Conservation (phyloP, 1,140 invertebrate genomes). For the Linepithema humile region DNA sequence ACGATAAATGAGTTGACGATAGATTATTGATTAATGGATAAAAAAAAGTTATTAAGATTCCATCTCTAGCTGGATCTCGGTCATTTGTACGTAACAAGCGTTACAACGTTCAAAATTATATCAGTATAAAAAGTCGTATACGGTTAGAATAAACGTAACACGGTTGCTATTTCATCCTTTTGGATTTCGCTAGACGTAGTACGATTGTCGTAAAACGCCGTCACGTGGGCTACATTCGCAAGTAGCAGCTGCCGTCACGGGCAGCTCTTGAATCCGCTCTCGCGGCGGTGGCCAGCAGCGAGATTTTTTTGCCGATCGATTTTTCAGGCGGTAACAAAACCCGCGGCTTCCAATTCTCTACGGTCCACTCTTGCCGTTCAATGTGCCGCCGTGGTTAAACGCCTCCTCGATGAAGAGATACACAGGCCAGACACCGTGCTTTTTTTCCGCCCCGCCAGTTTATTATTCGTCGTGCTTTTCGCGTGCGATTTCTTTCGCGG, state of each 20-base stretch:
- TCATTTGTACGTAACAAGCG: neutral
- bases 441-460: neutral
- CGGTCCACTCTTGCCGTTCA: neutral
- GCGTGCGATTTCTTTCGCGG: neutral
- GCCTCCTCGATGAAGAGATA: neutral
- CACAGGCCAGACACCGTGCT: neutral
- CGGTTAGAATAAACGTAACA: neutral
- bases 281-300: constrained; percentile 12
- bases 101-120: constrained; percentile 10
- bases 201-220: constrained; percentile 20
- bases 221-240: constrained; percentile 57
- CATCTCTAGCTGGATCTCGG: neutral
- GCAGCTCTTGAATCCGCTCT: constrained; percentile 45
- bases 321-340: constrained; percentile 4
- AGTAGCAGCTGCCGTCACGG: constrained; percentile 37
- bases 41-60: neutral
- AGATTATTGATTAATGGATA: neutral
- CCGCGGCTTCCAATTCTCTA: neutral
- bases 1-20: neutral
- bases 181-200: neutral
- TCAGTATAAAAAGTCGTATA: neutral
- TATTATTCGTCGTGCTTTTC: neutral
- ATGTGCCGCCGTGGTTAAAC: neutral
- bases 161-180: neutral
- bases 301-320: constrained; percentile 26